These are phyloP conservation scores for Myotis findleyi DNA, from an alignment of 2,797 vertebrate genomes.

Conservation along the genomic window DNA sequence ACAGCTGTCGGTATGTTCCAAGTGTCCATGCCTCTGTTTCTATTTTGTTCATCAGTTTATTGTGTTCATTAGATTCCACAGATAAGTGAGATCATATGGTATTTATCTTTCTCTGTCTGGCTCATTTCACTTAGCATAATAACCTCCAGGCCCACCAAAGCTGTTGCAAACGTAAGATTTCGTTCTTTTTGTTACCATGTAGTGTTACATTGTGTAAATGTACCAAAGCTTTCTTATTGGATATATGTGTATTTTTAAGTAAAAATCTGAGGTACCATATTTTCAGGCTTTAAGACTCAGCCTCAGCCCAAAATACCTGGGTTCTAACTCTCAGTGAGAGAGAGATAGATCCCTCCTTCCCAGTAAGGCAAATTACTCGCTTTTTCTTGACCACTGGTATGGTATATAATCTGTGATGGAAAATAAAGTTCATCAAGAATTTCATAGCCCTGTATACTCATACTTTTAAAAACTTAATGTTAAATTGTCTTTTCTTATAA, in stretches of 20 bases:
- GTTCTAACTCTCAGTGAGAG: background rate
- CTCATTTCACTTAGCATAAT: background rate
- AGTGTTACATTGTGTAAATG: background rate
- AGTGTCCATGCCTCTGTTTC: background rate
- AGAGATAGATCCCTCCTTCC: background rate
- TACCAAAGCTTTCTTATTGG: background rate
- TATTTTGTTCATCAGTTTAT: background rate
- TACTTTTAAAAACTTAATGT: background rate
- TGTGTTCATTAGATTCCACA: background rate
- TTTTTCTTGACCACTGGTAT: background rate
- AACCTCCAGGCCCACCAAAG: background rate
- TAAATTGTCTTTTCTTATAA: background rate
- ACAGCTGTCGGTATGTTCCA: background rate
- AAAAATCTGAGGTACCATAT: background rate
- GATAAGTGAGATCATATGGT: background rate
- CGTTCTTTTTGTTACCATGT: background rate
- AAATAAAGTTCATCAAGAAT: constrained; percentile 31
- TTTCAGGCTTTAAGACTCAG: background rate
- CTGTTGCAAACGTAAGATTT: background rate
- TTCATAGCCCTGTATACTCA: background rate
- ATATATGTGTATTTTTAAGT: background rate
- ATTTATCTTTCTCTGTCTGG: background rate
- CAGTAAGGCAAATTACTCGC: background rate
- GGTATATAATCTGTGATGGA: background rate
- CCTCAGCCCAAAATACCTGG: background rate